Conservation (phyloP, 2,888 invertebrate species). For the Megaustenia siamemsis region DNA sequence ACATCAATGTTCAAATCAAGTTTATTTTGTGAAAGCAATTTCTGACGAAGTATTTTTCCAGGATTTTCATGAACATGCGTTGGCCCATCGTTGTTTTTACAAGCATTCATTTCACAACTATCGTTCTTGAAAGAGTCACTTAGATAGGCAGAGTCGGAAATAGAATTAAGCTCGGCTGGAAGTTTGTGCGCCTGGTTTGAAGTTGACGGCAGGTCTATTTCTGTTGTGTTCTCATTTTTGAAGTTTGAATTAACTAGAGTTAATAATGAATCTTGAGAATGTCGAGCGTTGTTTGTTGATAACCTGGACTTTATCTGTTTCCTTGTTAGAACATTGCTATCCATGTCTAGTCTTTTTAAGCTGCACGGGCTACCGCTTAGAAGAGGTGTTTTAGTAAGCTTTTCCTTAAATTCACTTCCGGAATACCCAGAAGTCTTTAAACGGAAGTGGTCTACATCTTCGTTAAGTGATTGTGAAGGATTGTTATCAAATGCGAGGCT, state of each 20-base stretch:
- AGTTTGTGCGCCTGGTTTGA: background rate
- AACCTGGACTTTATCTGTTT: background rate
- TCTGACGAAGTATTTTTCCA: background rate
- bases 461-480: background rate
- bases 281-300: background rate
- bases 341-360: background rate
- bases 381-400: background rate
- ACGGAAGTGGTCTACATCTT: background rate
- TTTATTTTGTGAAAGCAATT: background rate
- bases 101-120: background rate
- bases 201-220: background rate
- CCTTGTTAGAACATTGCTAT: background rate
- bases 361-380: slow-evolving; percentile 5
- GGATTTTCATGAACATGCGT: no score
- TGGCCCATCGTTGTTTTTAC: background rate
- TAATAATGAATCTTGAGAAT: background rate
- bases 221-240: background rate
- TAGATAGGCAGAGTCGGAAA: background rate
- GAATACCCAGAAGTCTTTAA: background rate
- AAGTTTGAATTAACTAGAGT: background rate
- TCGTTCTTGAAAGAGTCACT: slow-evolving; percentile 29
- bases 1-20: background rate
- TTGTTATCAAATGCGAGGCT: background rate
- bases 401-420: background rate
- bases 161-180: no score